Evolutionary conservation across 2,888 invertebrate species (phyloP).

Genomic region (Sinopyrophorus schimmeli): DNA sequence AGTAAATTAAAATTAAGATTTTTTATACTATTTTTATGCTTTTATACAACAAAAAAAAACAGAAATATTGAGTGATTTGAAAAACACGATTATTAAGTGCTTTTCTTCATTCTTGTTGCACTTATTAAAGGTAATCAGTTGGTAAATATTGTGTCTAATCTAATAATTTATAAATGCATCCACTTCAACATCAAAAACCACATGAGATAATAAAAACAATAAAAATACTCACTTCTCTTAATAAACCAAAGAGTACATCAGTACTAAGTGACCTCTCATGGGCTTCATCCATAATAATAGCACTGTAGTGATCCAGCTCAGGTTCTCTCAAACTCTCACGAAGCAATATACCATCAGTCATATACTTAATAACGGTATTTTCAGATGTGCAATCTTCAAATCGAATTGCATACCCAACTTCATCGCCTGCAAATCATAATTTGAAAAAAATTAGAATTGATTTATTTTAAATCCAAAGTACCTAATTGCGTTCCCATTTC

Average conservation of each 20-base stretch:
- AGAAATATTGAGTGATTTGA: too few relatives aligned
- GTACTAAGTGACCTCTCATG: conserved; percentile 98
- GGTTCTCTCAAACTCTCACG: conserved; percentile 95
- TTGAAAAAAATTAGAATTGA: conserved; percentile 7
- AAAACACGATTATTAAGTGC: too few relatives aligned
- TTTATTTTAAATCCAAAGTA: conserved; percentile 42
- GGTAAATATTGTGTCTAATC: too few relatives aligned
- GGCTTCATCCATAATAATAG: conserved; percentile 99
- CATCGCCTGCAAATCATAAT: conserved; percentile 63
- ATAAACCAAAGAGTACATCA: conserved; percentile 94
- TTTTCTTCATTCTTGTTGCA: too few relatives aligned
- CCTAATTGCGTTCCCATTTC: conserved; percentile 92
- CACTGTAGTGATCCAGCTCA: conserved; percentile 96
- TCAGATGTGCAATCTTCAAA: conserved; percentile 99
- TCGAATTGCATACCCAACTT: conserved; percentile 98
- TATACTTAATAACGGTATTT: conserved; percentile 93
- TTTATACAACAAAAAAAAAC: too few relatives aligned
- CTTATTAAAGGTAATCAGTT: too few relatives aligned
- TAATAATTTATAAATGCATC: too few relatives aligned
- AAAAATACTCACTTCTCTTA: conserved; percentile 88
- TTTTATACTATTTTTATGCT: too few relatives aligned
- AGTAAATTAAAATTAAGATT: too few relatives aligned
- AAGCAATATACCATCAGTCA: conserved; percentile 98
- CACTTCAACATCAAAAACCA: too few relatives aligned
- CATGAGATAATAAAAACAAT: too few relatives aligned